phyloP scores from a whole-genome alignment of 2,113 vertebrate species.

The Poecilia latipinna region DNA sequence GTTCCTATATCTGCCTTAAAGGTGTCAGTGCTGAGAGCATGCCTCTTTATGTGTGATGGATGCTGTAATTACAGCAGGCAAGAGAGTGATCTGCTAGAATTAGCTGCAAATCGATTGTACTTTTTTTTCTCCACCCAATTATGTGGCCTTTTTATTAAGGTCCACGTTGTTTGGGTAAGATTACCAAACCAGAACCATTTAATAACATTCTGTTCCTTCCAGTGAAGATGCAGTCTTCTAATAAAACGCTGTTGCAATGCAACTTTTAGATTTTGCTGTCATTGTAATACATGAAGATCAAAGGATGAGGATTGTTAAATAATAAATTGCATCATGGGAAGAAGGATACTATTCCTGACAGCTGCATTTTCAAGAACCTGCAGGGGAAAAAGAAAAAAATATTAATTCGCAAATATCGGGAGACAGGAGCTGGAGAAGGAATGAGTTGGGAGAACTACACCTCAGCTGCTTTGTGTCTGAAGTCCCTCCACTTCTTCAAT shows the following conservation, averaged over 20 bases:
- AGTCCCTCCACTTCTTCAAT: constrained; percentile 17
- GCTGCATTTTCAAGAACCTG: constrained; percentile 35
- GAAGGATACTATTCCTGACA: constrained; percentile 36
- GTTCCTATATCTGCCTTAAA: constrained; percentile 53
- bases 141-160: constrained; percentile 12
- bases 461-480: constrained; percentile 40
- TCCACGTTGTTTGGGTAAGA: neutral
- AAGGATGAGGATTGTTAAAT: constrained; percentile 40
- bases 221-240: constrained; percentile 4
- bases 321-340: constrained; percentile 35
- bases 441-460: neutral
- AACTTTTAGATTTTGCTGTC: constrained; percentile 33
- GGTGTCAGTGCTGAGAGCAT: constrained; percentile 50
- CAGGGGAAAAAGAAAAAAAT: constrained; percentile 10
- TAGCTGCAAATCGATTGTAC: constrained; percentile 19
- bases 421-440: constrained; percentile 5
- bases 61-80: constrained; percentile 61
- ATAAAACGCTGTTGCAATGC: constrained; percentile 10
- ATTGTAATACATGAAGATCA: constrained; percentile 41
- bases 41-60: constrained; percentile 53
- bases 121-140: constrained; percentile 10
- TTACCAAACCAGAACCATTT: neutral
- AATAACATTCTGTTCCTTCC: neutral
- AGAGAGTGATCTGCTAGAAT: constrained; percentile 17
- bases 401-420: neutral